Evolutionary conservation across 2,797 vertebrate species (phyloP), one percentile per base, ranked within the genome.

Genomic region (Antrozous pallidus): DNA sequence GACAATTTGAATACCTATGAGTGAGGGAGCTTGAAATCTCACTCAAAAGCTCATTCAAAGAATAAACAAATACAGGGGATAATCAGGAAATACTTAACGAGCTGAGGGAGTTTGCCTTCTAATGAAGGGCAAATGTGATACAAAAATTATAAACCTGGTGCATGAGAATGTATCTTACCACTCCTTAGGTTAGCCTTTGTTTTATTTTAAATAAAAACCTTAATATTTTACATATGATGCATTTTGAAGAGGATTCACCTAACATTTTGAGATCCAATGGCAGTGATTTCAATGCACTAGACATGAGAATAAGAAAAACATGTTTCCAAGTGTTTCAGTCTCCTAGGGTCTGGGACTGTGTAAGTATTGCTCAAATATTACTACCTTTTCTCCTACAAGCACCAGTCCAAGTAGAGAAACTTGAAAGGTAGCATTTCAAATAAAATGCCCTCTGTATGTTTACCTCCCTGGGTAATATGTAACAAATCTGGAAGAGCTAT

Each of bases 371-470:
- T 58, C 56, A 88, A 82, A 20, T 6, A 17, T 14, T 84, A 69
- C 13, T 56, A 70, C 13, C 28, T 45, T 5, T 2, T 75, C n/a
- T 70, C 49, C 82, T 61, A 28, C 1, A 67, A 88, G 40, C 49
- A 28, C 26, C 28, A 49, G n/a, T 24, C 2, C 2, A 13, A 88
- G 40, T 6, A 40, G 61, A 93, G 70, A 82, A 87, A 94, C 69
- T 38, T 83, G 75, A 96, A 95, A 87, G 42, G 36, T 69, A 88
- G 31, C 40, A 47, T 49, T 86, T 95, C 79, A 91, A 88, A 85
- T 49, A 69, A 82, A 93, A 69, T 42, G 3, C 13, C 31, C 47
- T 63, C 22, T 56, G 58, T 93, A 54, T 91, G 56, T 90, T 95
- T 86, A 78, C 94, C 74, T 95, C 88, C 42, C 65, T 38, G 85